Conservation (phyloP, 2,888 invertebrate species). For the Pemphredon lugubris region DNA sequence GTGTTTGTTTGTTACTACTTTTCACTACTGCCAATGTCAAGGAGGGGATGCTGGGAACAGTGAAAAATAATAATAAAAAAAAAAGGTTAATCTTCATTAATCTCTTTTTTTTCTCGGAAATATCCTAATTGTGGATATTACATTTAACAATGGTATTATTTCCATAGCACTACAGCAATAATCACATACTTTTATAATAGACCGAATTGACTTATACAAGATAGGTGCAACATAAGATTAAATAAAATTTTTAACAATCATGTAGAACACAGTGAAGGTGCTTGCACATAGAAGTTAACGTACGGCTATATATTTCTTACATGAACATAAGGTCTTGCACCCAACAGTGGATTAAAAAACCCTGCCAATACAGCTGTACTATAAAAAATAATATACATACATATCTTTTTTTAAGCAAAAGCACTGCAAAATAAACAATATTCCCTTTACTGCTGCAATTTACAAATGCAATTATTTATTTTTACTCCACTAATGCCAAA, state of each 20-base stretch:
- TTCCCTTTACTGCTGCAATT: constrained; percentile 6
- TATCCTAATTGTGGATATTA: constrained; percentile 45
- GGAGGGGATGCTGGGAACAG: constrained; percentile 63
- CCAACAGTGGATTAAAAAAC: neutral
- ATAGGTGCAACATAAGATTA: constrained; percentile 20
- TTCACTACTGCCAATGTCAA: constrained; percentile 63
- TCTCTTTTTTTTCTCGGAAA: constrained; percentile 40
- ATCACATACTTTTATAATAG: constrained; percentile 16
- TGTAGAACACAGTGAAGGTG: constrained; percentile 20
- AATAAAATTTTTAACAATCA: constrained; percentile 31
- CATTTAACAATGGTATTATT: constrained; percentile 24
- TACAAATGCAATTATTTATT: constrained; percentile 29
- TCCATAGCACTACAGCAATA: constrained; percentile 33
- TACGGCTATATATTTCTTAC: constrained; percentile 9
- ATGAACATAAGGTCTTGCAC: neutral
- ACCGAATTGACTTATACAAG: constrained; percentile 11
- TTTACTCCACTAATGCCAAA: constrained; percentile 7
- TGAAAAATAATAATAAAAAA: constrained; percentile 66
- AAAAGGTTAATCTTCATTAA: constrained; percentile 42
- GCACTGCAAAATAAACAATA: constrained; percentile 26
- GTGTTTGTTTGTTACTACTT: constrained; percentile 52
- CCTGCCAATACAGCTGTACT: constrained; percentile 8
- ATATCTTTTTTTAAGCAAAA: constrained; percentile 8
- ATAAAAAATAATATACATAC: constrained; percentile 14
- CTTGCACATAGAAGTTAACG: constrained; percentile 12